Conservation (phyloP, 2,797 vertebrate species). For the Intellagama lesueurii region DNA sequence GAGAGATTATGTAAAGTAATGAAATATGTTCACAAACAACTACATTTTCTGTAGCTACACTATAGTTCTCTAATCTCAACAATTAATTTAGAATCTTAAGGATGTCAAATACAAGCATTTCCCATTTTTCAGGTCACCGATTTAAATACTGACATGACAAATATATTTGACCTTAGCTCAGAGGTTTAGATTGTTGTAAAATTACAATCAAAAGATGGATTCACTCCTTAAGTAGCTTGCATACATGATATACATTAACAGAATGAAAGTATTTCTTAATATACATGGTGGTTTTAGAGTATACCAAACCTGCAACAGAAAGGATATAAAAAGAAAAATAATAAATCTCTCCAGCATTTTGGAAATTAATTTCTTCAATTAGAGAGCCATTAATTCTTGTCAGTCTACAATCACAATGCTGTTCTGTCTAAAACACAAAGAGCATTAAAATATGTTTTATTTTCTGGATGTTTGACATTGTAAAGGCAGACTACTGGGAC, state of each 20-base stretch:
- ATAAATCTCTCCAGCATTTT: slow-evolving; percentile 12
- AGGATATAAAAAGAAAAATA: neutral
- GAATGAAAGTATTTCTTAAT: slow-evolving; percentile 42
- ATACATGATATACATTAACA: neutral
- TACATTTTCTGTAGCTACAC: neutral
- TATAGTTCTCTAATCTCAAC: neutral
- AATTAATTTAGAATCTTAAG: neutral
- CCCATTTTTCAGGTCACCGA: neutral
- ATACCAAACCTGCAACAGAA: slow-evolving; percentile 18
- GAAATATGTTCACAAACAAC: neutral
- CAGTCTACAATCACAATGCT: neutral
- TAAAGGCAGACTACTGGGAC: neutral
- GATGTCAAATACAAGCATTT: neutral
- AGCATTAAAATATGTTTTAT: neutral
- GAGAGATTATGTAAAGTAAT: neutral
- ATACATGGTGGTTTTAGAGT: neutral
- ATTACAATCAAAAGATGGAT: neutral
- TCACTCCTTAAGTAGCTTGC: neutral
- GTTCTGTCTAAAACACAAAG: neutral
- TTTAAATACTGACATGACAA: neutral
- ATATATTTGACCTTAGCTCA: neutral
- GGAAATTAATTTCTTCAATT: neutral
- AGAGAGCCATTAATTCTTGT: neutral
- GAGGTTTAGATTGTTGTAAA: neutral
- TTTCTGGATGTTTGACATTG: neutral